These are phyloP conservation scores for Philantomba maxwellii DNA, from an alignment of 2,113 vertebrate genomes.

Conservation along the genomic window DNA sequence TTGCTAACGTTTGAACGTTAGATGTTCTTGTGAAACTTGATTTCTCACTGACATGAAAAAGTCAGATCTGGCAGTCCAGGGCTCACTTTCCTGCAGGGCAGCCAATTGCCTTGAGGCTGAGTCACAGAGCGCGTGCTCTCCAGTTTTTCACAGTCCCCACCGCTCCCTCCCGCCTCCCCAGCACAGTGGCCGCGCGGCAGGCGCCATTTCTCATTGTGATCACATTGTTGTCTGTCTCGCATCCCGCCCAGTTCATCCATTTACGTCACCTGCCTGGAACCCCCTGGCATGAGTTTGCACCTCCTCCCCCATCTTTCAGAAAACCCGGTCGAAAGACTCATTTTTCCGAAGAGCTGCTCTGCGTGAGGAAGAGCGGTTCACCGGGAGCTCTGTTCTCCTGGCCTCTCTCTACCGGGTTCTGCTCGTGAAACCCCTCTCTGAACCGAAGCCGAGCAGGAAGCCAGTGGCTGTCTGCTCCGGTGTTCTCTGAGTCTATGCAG, in stretches of 20 bases:
- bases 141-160: neutral
- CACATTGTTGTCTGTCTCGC: conserved; percentile 1
- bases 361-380: neutral
- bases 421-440: neutral
- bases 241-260: neutral
- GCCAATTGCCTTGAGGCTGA: neutral
- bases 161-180: neutral
- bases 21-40: neutral
- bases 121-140: neutral
- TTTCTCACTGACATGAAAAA: neutral
- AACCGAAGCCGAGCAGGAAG: neutral
- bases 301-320: neutral
- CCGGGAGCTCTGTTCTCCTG: neutral
- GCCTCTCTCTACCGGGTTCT: neutral
- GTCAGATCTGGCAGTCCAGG: neutral
- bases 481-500: neutral
- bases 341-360: neutral
- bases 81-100: neutral
- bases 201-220: conserved; percentile 22
- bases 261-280: neutral
- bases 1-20: neutral
- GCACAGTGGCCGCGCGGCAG: neutral
- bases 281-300: neutral
- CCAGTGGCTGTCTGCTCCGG: no score
- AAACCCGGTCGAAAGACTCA: neutral